Base-by-base conservation (phyloP, 2,888 invertebrate species). In the Drosophila stalkeri region DNA sequence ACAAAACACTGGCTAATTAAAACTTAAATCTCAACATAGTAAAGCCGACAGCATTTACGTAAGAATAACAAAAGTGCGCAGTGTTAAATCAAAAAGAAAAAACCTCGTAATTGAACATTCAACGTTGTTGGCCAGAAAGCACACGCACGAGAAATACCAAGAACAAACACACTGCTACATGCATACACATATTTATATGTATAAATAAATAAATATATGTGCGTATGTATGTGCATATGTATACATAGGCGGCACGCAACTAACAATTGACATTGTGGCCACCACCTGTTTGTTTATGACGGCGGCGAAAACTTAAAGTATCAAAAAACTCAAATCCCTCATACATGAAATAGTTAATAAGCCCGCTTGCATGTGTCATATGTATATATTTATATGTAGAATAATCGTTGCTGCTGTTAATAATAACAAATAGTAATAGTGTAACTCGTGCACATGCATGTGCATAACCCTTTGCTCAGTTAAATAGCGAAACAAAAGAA, bases 271-370 rank as follows among this genome's bases (percentile, higher is more conserved):
- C 80, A 77, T 77, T 77, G 66, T 49, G 47, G 43, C n/a, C 31
- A 75, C 77, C 78, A 78, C 78, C 78, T 78, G 78, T 78, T 80
- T 78, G 78, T 78, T 78, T 78, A 76, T 72, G 72, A 70, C 70
- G 44, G 64, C 64, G 59, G 27, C 64, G 12, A 41, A 54, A 44
- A 56, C 27, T 60, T 59, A 27, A 33, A 51, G 70, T 55, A 41
- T 31, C 11, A 20, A 33, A 35, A 43, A 33, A 39, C 9, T 18
- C 20, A 33, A 43, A 39, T 12, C 9, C 18, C n/a, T 27, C 39
- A n/a, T 5, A 41, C 55, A 33, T 14, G 41, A 35, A 67, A 64
- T 76, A 64, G 62, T 51, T 80, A 67, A 80, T 52, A 72, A 76
- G 52, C 66, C 54, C 61, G 54, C 44, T 27, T 66, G 69, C 69